A percentile compares a stretch with the other conserved stretches of the same genome.
phyloP scores from a whole-genome alignment of 2,888 invertebrate species.

The Eretmocerus hayati region DNA sequence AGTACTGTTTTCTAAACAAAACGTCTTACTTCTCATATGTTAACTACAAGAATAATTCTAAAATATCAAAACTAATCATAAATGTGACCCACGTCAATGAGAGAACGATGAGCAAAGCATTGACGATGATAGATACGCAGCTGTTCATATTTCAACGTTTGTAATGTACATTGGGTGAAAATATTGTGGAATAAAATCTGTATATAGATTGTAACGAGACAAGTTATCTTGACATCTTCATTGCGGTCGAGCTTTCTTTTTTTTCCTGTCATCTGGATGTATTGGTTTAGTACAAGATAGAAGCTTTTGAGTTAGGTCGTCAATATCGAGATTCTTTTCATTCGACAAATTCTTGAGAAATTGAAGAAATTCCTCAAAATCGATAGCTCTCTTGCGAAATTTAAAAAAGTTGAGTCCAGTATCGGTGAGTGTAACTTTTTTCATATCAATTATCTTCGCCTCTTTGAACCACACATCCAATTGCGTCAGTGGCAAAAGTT shows the following conservation, averaged over 20 bases:
- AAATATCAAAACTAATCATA: no score
- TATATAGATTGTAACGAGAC: constrained; percentile 20
- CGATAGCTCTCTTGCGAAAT: constrained; percentile 35
- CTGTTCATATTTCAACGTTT: no score
- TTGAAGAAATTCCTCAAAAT: constrained; percentile 30
- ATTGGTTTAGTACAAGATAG: constrained; percentile 15
- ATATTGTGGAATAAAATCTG: constrained; percentile 27
- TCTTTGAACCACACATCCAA: constrained; percentile 33
- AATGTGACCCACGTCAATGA: no score
- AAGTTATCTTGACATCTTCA: not conserved
- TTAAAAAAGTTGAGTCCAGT: constrained; percentile 36
- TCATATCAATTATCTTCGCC: constrained; percentile 33
- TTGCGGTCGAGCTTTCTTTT: not conserved
- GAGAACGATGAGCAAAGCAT: no score
- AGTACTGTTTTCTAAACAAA: no score
- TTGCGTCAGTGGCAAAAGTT: constrained; percentile 33
- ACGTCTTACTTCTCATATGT: no score
- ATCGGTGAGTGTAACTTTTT: constrained; percentile 32
- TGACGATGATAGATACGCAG: no score
- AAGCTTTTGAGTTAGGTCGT: constrained; percentile 30
- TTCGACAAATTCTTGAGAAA: constrained; percentile 31
- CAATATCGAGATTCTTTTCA: constrained; percentile 26
- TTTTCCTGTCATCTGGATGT: not conserved
- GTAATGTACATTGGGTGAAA: constrained; percentile 18
- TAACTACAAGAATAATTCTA: no score